Percentiles rank a stretch among this genome's conserved stretches.
Conservation (phyloP, 2,888 invertebrate genomes). For the Chymomyza caudatula region DNA sequence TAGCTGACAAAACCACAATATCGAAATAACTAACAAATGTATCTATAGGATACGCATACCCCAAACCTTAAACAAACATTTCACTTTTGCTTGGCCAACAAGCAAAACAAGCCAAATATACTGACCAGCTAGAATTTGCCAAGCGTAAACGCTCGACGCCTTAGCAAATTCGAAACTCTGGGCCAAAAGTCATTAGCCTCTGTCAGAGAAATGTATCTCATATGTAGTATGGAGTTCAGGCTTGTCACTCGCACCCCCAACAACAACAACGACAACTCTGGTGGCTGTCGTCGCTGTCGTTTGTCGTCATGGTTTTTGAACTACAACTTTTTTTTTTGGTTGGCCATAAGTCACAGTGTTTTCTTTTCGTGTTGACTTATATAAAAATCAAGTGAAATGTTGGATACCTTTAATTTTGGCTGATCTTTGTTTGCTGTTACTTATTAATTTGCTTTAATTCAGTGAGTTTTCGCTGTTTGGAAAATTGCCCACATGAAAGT, state of each 20-base stretch:
- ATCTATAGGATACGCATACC: constrained; percentile 28
- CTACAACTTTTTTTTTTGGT: constrained; percentile 31
- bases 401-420: constrained; percentile 13
- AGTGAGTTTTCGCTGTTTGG: constrained; percentile 42
- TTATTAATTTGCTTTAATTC: constrained; percentile 64
- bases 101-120: not conserved
- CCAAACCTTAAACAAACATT: not conserved
- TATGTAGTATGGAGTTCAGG: constrained; percentile 19
- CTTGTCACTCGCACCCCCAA: constrained; percentile 25
- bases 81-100: not conserved
- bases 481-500: constrained; percentile 48
- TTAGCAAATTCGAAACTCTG: constrained; percentile 10
- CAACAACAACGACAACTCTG: constrained; percentile 10
- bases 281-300: constrained; percentile 15
- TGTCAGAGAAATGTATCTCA: not conserved
- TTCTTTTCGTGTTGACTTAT: constrained; percentile 15
- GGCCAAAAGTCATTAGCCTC: constrained; percentile 40
- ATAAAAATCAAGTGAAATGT: constrained; percentile 34
- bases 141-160: constrained; percentile 50
- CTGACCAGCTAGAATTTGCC: constrained; percentile 41
- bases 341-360: constrained; percentile 7
- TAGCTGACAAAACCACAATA: constrained; percentile 37
- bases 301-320: constrained; percentile 33
- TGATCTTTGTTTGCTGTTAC: constrained; percentile 34
- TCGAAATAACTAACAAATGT: constrained; percentile 21